These are phyloP conservation scores for Rhinoderma darwinii DNA, from an alignment of 2,113 vertebrate species.

Conservation along the genomic window DNA sequence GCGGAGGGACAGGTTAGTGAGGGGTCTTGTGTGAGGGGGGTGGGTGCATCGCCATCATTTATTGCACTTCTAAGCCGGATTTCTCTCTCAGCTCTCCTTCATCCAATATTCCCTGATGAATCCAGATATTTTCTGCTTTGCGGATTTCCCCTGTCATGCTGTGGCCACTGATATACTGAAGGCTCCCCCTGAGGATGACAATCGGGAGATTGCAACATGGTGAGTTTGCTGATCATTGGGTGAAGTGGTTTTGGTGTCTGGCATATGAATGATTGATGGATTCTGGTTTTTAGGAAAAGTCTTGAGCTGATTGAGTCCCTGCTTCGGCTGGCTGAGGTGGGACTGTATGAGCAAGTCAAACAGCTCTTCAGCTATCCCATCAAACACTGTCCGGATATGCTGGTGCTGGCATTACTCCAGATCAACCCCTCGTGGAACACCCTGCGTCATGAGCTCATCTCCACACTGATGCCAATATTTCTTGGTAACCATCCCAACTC, in stretches of 20 bases:
- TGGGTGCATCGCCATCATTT: not conserved
- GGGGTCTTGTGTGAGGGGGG: too few relatives aligned
- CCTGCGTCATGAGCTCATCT: constrained; percentile 97
- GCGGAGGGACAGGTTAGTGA: constrained; percentile 93
- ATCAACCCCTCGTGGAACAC: constrained; percentile 98
- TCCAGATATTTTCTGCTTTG: constrained; percentile 97
- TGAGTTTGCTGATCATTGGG: constrained; percentile 65
- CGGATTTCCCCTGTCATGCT: constrained; percentile 93
- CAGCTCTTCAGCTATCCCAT: constrained; percentile 98
- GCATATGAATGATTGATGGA: not conserved
- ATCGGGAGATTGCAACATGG: constrained; percentile 98
- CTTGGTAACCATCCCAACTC: constrained; percentile 98
- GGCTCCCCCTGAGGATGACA: constrained; percentile 99
- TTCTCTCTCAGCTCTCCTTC: constrained; percentile 86
- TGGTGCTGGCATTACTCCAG: constrained; percentile 94
- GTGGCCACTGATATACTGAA: constrained; percentile 98
- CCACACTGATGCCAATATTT: constrained; percentile 98
- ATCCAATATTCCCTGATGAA: constrained; percentile 98
- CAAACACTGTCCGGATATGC: constrained; percentile 98
- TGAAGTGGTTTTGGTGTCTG: not conserved
- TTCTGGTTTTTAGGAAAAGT: constrained; percentile 85
- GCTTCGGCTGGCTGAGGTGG: constrained; percentile 91
- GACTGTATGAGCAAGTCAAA: constrained; percentile 98
- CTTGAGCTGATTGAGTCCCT: constrained; percentile 97
- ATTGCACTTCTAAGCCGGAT: not conserved